These are phyloP conservation scores for Coracopsis vasa DNA, from an alignment of 2,113 vertebrate species.

Conservation along the genomic window DNA sequence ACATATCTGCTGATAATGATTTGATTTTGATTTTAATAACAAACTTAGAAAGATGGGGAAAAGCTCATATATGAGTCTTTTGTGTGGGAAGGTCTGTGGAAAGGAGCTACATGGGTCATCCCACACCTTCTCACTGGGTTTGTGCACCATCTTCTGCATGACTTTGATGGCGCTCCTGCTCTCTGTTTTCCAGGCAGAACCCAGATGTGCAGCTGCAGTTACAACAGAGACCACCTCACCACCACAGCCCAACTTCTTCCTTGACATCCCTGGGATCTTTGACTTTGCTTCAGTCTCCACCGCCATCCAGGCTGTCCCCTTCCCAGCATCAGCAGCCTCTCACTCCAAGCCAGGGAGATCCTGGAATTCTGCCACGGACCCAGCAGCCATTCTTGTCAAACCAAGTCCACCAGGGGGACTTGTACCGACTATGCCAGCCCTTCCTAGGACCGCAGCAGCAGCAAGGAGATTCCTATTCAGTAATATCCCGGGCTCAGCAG, in stretches of 20 bases:
- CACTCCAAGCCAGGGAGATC: slow-evolving; percentile 75
- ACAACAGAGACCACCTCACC: slow-evolving; percentile 83
- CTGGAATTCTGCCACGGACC: slow-evolving; percentile 67
- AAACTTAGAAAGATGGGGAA: not conserved
- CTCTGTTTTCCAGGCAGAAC: slow-evolving; percentile 80
- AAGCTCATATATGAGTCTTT: not conserved
- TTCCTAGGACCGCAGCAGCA: slow-evolving; percentile 76
- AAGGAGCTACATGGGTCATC: not conserved
- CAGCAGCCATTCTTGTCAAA: slow-evolving; percentile 74
- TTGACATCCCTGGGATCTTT: slow-evolving; percentile 90
- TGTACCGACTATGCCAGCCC: slow-evolving; percentile 68
- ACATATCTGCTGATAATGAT: not conserved
- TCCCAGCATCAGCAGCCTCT: slow-evolving; percentile 77
- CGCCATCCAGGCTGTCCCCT: slow-evolving; percentile 82
- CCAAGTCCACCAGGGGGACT: slow-evolving; percentile 79
- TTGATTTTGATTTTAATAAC: not conserved
- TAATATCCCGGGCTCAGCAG: slow-evolving; percentile 83
- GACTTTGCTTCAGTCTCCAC: slow-evolving; percentile 89
- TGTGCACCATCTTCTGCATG: not conserved
- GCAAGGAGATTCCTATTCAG: slow-evolving; percentile 78
- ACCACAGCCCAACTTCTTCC: slow-evolving; percentile 96
- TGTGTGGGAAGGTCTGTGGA: not conserved
- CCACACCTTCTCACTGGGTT: not conserved
- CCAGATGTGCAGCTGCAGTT: slow-evolving; percentile 82
- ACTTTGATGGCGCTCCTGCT: not conserved